Evolutionary conservation across 2,797 vertebrate species (phyloP).

Genomic region (Apogon talboti): DNA sequence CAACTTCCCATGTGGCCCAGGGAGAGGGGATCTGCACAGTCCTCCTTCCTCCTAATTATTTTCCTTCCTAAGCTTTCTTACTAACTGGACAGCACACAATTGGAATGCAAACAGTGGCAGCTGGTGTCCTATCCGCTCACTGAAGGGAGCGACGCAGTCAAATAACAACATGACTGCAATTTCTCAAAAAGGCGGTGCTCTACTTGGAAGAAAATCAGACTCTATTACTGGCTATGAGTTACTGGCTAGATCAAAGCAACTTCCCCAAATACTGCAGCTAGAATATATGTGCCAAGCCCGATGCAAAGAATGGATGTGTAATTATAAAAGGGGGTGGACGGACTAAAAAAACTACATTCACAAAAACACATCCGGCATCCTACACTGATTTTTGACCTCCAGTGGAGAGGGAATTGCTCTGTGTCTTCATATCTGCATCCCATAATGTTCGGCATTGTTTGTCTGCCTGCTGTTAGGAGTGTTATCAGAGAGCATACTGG

Average conservation of each 20-base stretch:
- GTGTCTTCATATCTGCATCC: background rate
- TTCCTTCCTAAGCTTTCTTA: constrained; percentile 24
- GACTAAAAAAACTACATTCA: constrained; percentile 7
- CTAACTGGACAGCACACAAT: constrained; percentile 56
- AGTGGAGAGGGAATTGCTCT: background rate
- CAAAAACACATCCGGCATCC: background rate
- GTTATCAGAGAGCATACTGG: background rate
- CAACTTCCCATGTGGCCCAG: constrained; percentile 17
- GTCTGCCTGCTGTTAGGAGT: background rate
- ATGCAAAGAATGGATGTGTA: constrained; percentile 32
- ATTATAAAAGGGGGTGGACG: background rate
- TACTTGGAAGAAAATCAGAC: constrained; percentile 49
- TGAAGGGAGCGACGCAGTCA: constrained; percentile 34
- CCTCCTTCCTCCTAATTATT: constrained; percentile 31
- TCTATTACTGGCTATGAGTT: constrained; percentile 38
- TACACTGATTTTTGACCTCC: background rate
- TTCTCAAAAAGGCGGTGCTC: constrained; percentile 25
- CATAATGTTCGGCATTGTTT: background rate
- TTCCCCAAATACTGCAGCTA: constrained; percentile 25
- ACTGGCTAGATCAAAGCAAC: constrained; percentile 44
- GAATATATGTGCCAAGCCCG: background rate
- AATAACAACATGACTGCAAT: constrained; percentile 43
- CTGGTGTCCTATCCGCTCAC: constrained; percentile 73
- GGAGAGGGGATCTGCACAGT: constrained; percentile 12
- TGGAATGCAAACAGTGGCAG: constrained; percentile 67